A percentile compares a stretch with the other conserved stretches of the same genome.
phyloP scores from a whole-genome alignment of 1,140 invertebrate genomes.

The Lysiphlebus fabarum region DNA sequence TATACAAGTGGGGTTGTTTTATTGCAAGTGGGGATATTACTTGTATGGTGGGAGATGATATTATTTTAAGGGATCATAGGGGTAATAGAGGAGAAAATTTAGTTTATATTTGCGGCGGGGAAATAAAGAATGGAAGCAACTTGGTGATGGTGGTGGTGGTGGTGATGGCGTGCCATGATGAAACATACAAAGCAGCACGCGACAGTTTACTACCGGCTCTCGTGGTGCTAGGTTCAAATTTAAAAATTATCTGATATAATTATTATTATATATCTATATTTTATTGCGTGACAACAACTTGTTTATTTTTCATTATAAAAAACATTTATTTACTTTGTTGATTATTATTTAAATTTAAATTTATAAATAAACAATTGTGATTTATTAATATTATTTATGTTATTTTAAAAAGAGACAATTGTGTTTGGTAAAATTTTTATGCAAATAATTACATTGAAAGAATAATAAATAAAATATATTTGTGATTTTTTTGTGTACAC shows the following conservation, averaged over 20 bases:
- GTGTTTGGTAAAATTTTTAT: not conserved
- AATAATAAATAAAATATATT: not conserved
- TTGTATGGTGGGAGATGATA: constrained; percentile 25
- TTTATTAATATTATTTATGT: too few species aligned
- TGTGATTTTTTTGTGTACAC: not conserved
- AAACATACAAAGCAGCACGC: constrained; percentile 39
- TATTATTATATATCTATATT: too few species aligned
- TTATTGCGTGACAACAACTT: too few species aligned
- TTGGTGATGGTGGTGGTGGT: constrained; percentile 22
- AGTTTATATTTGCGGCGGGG: not conserved
- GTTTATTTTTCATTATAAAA: too few species aligned
- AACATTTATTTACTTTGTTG: too few species aligned
- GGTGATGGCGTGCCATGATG: constrained; percentile 43
- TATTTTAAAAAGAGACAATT: not conserved
- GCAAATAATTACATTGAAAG: not conserved
- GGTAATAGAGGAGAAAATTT: constrained; percentile 4
- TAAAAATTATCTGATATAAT: too few species aligned
- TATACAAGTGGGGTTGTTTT: constrained; percentile 8
- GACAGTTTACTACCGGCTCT: constrained; percentile 52
- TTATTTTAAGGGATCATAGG: constrained; percentile 21
- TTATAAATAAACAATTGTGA: too few species aligned
- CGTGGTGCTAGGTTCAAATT: constrained; percentile 37
- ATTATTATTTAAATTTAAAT: too few species aligned
- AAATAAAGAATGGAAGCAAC: constrained; percentile 42
- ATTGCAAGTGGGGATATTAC: constrained; percentile 9